These are phyloP conservation scores for Drosophila vallismaia DNA, from an alignment of 2,888 invertebrate genomes.

Conservation along the genomic window DNA sequence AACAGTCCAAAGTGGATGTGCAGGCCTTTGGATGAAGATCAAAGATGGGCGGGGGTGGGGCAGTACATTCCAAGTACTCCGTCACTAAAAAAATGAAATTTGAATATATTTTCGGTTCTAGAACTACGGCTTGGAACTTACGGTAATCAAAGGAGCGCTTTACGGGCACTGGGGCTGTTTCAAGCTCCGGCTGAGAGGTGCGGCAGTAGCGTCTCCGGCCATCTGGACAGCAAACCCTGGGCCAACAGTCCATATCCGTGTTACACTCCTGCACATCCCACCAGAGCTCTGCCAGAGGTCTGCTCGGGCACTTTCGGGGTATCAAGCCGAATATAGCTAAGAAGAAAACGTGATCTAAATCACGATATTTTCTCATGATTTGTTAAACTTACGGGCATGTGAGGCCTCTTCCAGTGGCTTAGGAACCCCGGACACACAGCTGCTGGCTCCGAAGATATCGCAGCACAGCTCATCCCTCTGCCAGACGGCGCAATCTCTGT, in stretches of 20 bases:
- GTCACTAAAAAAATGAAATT: slow-evolving; percentile 81
- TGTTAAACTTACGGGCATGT: slow-evolving; percentile 75
- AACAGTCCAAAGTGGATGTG: slow-evolving; percentile 89
- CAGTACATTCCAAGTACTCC: slow-evolving; percentile 90
- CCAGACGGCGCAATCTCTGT: slow-evolving; percentile 82
- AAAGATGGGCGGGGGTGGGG: slow-evolving; percentile 87
- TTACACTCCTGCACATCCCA: slow-evolving; percentile 89
- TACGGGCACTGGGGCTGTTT: slow-evolving; percentile 86
- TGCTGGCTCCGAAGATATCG: slow-evolving; percentile 84
- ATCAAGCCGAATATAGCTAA: slow-evolving; percentile 89
- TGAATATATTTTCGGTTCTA: not conserved
- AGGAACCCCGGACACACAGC: slow-evolving; percentile 87
- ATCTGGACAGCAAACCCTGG: slow-evolving; percentile 91
- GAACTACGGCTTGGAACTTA: slow-evolving; percentile 81
- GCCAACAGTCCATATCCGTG: slow-evolving; percentile 89
- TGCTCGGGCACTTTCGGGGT: slow-evolving; percentile 88
- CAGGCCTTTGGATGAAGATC: slow-evolving; percentile 90
- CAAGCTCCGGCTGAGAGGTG: slow-evolving; percentile 88
- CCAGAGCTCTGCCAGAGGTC: slow-evolving; percentile 88
- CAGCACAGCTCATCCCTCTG: slow-evolving; percentile 82
- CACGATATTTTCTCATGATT: no score
- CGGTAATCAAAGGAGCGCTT: slow-evolving; percentile 87
- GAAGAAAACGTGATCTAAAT: not conserved
- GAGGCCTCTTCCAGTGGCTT: slow-evolving; percentile 85
- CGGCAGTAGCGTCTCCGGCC: slow-evolving; percentile 88